Percentiles rank a stretch among this genome's conserved stretches.
These are phyloP conservation scores for Chlamydotis undulata DNA, from an alignment of 2,113 vertebrate species.

Conservation along the genomic window DNA sequence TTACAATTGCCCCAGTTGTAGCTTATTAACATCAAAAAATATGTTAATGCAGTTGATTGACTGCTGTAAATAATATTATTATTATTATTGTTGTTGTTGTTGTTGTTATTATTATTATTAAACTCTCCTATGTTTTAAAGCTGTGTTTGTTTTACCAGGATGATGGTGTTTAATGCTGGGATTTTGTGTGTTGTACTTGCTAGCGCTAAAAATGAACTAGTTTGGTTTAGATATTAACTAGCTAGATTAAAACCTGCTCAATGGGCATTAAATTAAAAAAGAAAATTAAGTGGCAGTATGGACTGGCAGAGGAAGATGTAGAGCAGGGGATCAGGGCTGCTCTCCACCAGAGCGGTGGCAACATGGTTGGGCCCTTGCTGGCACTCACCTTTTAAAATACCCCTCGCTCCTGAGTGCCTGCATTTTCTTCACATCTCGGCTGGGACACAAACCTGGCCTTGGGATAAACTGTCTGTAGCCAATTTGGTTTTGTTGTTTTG, in stretches of 20 bases:
- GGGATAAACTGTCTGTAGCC: background rate
- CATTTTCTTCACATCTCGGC: background rate
- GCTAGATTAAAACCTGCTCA: background rate
- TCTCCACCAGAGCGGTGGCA: accelerated
- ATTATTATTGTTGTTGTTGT: background rate
- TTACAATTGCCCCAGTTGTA: slow-evolving; percentile 38
- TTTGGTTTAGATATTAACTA: background rate
- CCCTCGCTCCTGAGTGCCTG: background rate
- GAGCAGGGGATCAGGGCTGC: background rate
- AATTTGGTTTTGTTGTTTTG: too few species aligned
- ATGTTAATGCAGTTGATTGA: slow-evolving; percentile 27
- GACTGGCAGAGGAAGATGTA: background rate
- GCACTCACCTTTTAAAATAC: background rate
- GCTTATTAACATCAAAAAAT: slow-evolving; percentile 38
- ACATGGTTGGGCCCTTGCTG: background rate
- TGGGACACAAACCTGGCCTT: background rate
- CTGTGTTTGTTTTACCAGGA: background rate
- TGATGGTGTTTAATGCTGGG: background rate
- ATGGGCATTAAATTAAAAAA: background rate
- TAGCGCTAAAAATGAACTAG: background rate
- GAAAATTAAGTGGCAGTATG: background rate
- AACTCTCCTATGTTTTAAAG: background rate
- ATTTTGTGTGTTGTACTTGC: background rate
- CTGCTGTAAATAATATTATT: background rate
- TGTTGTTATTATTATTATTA: background rate